Evolutionary conservation across 2,797 vertebrate genomes (phyloP), one percentile per base, ranked within the genome.

Genomic region (Morus bassanus): DNA sequence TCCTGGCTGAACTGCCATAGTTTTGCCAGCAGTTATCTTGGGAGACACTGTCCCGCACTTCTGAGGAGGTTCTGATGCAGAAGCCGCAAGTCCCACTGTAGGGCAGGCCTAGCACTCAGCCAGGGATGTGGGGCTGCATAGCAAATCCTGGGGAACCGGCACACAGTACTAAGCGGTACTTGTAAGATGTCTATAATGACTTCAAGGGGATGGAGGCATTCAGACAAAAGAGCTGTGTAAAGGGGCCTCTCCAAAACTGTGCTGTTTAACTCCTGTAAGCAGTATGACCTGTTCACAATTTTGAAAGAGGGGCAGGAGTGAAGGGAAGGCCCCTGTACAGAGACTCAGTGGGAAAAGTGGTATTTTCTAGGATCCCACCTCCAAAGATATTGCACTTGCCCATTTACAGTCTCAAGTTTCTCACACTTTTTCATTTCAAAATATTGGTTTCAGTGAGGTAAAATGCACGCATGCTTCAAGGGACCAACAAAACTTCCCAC

Each of bases 21-120:
- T 65, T 74, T 70, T 17, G 12, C 63, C 68, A 50, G 53, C 45
- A 46, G n/a, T 2, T 37, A 7, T 37, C 16, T 25, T 46, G 28
- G 27, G 37, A 51, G 37, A 78, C 28, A 51, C 19, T 5, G 15
- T 39, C 13, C 37, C 4, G 0, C 7, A 2, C n/a, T 48, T 41
- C 45, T 13, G 23, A 35, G 37, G 27, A 69, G 43, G 43, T 57
- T 82, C 77, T 61, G 77, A 31, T 1, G 1, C 30, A 37, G 41
- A 33, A 91, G 48, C n/a, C 0, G 0, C 5, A 11, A 9, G 10
- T 16, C n/a, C 48, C 25, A 2, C 14, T 14, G 19, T 7, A 46
- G 65, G 51, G 57, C 11, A 65, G 31, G 35, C 30, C 77, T 23
- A 11, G 53, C 0, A 0, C 30, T 45, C 57, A 28, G 33, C 25